Evolutionary conservation across 2,888 invertebrate genomes (phyloP), one percentile per base, ranked within the genome.

Genomic region (Maniola hyperantus): DNA sequence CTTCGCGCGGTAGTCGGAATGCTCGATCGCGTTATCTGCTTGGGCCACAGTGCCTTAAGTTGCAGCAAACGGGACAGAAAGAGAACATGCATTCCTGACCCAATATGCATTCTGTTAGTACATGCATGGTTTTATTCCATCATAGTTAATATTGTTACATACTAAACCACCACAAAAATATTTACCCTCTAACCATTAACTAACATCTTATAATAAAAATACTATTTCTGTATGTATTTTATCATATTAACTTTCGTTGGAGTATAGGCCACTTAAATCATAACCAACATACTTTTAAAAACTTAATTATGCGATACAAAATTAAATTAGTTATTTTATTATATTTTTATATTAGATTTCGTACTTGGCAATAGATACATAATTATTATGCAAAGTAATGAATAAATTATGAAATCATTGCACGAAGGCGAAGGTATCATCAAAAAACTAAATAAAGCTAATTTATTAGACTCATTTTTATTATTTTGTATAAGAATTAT

Each of bases 1-100:
- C 92, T 99, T 99, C 79, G 99, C 99, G 79, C 99, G 95, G 93
- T 99, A 99, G 92, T 99, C 99, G 70, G 99, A 99, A 92, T 99
- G 99, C 93, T 99, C 99, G 85, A 99, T 99, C 78, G 98, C 98
- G 91, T 98, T 98, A 90, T 98, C 98, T 74, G 97, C 95, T 87
- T 95, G 95, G 72, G 95, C 95, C 70, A 95, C 94, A 81, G 95
- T 95, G 80, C 93, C 94, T 80, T 94, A 80, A 84, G 82, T 82
- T 76, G 83, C 82, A 78, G 81, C 83, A 76, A 72, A 77, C 67
- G 75, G 77, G 76, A 77, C 77, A 81, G 76, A 82, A 80, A 82
- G 69, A 79, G 74, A 78, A 78, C 83, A 84, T 84, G 85, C 84
- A 83, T 80, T 76, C 81, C 78, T 80, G 76, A 74, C 76, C 77